Evolutionary conservation across 2,797 vertebrate species (phyloP).

Genomic region (Acrocephalus scirpaceus): DNA sequence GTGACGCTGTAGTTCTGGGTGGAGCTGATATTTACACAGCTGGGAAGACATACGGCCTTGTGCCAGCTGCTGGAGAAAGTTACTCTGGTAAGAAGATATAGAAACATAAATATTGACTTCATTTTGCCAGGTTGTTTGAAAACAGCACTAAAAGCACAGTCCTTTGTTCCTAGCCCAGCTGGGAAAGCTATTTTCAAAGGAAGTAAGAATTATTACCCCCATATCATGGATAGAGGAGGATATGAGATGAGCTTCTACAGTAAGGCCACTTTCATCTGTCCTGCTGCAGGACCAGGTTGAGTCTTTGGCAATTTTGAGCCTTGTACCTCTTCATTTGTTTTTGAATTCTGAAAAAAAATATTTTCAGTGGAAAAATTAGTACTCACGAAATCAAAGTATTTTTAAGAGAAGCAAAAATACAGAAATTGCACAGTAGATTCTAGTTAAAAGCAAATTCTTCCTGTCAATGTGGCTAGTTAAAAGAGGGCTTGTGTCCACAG

Average conservation of each 20-base stretch:
- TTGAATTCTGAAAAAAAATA: background rate
- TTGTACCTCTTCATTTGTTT: background rate
- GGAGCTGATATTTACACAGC: conserved; percentile 90
- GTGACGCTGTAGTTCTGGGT: conserved; percentile 85
- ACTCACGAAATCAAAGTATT: background rate
- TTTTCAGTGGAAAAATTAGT: background rate
- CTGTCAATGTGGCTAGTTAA: background rate
- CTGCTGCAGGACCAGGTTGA: background rate
- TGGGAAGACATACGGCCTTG: conserved; percentile 86
- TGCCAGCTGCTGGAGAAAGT: conserved; percentile 89
- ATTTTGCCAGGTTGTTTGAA: background rate
- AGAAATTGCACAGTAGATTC: background rate
- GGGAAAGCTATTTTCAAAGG: conserved; percentile 12
- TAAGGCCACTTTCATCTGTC: background rate
- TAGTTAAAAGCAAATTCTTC: background rate
- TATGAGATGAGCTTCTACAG: background rate
- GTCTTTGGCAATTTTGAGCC: background rate
- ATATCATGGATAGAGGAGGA: background rate
- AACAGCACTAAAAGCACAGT: background rate
- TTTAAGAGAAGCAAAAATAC: background rate
- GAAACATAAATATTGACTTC: background rate
- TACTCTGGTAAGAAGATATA: conserved; percentile 82
- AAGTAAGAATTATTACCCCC: background rate
- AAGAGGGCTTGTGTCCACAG: background rate
- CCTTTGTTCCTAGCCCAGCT: background rate